Evolutionary conservation across 2,888 invertebrate species (phyloP).

Genomic region (Drosophila tanythrix): DNA sequence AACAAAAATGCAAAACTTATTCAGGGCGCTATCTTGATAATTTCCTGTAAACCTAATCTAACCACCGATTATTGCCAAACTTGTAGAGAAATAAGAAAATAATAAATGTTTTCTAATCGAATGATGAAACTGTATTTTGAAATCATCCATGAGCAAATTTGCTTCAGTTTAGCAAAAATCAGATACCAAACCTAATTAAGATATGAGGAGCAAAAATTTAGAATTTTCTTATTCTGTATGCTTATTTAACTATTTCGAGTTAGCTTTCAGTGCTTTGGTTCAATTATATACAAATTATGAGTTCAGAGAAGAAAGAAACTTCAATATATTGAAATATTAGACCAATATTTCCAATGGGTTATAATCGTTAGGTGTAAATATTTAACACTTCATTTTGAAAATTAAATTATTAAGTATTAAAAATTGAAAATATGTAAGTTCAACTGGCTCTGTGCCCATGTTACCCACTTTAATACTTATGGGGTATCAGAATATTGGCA

Average conservation of each 20-base stretch:
- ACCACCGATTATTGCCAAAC: not conserved
- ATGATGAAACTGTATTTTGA: not conserved
- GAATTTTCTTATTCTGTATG: not conserved
- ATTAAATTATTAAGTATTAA: not conserved
- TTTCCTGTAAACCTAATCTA: not conserved
- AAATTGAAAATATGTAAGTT: not conserved
- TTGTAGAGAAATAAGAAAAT: not conserved
- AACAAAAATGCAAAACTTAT: constrained; percentile 1
- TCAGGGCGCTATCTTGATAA: not conserved
- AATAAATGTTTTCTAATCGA: not conserved
- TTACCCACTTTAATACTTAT: not conserved
- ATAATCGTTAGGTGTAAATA: not conserved
- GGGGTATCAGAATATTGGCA: constrained; percentile 22
- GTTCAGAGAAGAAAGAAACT: not conserved
- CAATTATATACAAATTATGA: not conserved
- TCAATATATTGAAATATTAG: not conserved
- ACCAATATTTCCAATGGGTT: not conserved
- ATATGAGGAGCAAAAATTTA: not conserved
- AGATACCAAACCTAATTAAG: not conserved
- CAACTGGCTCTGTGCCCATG: not conserved
- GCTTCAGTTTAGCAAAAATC: not conserved
- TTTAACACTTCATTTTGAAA: not conserved
- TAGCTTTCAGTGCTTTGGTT: not conserved
- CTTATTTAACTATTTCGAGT: not conserved
- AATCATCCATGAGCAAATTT: not conserved